phyloP scores from a whole-genome alignment of 1,140 invertebrate genomes.

The Temnothorax curvispinosus region DNA sequence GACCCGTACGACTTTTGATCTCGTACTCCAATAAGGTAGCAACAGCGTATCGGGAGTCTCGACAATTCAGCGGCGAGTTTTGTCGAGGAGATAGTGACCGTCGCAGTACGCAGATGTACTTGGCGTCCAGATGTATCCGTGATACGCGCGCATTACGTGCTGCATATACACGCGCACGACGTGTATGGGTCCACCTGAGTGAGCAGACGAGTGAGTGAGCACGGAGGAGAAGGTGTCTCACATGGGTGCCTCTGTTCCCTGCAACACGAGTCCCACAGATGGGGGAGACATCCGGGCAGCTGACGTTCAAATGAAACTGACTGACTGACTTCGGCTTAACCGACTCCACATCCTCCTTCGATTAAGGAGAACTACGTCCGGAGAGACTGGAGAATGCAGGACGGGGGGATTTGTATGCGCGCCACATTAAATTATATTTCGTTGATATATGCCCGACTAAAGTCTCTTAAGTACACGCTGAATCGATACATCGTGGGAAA shows the following conservation, averaged over 20 bases:
- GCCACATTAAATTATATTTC: conserved; percentile 69
- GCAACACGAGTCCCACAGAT: conserved; percentile 84
- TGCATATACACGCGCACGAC: conserved; percentile 69
- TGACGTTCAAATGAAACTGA: conserved; percentile 86
- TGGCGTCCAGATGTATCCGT: conserved; percentile 70
- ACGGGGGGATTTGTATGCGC: conserved; percentile 57
- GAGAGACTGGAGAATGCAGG: conserved; percentile 69
- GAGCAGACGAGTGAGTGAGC: conserved; percentile 81
- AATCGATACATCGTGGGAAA: conserved; percentile 28
- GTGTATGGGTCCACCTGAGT: conserved; percentile 83
- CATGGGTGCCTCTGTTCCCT: conserved; percentile 85
- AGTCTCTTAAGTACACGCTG: background rate
- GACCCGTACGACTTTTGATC: background rate
- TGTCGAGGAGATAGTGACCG: conserved; percentile 13
- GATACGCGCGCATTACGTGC: conserved; percentile 74
- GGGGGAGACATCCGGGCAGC: conserved; percentile 86
- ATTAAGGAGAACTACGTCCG: conserved; percentile 86
- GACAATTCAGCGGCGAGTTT: conserved; percentile 44
- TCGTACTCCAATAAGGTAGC: background rate
- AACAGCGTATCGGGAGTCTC: background rate
- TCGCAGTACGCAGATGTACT: conserved; percentile 65
- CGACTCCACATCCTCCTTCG: conserved; percentile 86
- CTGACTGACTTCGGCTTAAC: conserved; percentile 86
- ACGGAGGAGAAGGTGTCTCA: conserved; percentile 85
- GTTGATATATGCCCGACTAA: conserved; percentile 27